A percentile compares a stretch with the other conserved stretches of the same genome.
These are phyloP conservation scores for Iselma pallidipennis DNA, from an alignment of 2,888 invertebrate genomes.

Conservation along the genomic window DNA sequence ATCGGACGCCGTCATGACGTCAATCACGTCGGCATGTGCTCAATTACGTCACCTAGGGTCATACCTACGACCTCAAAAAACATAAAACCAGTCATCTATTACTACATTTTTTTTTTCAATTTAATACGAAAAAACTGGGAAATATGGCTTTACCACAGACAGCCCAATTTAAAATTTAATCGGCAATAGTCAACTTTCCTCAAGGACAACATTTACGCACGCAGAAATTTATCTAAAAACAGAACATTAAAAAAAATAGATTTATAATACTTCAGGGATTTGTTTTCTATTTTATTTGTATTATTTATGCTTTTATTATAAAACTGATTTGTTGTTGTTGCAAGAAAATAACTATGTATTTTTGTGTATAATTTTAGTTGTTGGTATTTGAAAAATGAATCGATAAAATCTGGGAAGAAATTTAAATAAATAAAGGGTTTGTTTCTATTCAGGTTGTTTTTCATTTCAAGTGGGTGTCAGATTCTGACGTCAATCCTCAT, in stretches of 20 bases:
- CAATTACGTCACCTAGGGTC: constrained; percentile 43
- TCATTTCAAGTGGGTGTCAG: neutral
- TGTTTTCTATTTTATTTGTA: constrained; percentile 11
- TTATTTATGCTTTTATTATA: constrained; percentile 8
- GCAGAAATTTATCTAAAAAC: constrained; percentile 18
- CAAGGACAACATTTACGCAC: constrained; percentile 26
- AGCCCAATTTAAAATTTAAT: no score
- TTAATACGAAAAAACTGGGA: neutral
- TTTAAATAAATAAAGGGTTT: neutral
- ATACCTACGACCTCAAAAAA: constrained; percentile 10
- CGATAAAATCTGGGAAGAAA: neutral
- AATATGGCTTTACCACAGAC: no score
- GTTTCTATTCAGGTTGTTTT: neutral
- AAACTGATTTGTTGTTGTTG: no score
- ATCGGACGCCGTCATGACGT: constrained; percentile 46
- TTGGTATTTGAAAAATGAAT: neutral
- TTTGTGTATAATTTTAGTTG: neutral
- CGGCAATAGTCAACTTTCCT: no score
- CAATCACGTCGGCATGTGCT: constrained; percentile 43
- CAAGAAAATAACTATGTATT: neutral
- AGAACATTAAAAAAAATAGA: constrained; percentile 9
- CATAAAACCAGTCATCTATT: neutral
- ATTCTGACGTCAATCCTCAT: no score
- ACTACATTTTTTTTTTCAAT: neutral
- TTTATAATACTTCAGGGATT: constrained; percentile 8